Evolutionary conservation across 1,140 invertebrate species (phyloP), one percentile per base, ranked within the genome.

Genomic region (Meteorus sp.): DNA sequence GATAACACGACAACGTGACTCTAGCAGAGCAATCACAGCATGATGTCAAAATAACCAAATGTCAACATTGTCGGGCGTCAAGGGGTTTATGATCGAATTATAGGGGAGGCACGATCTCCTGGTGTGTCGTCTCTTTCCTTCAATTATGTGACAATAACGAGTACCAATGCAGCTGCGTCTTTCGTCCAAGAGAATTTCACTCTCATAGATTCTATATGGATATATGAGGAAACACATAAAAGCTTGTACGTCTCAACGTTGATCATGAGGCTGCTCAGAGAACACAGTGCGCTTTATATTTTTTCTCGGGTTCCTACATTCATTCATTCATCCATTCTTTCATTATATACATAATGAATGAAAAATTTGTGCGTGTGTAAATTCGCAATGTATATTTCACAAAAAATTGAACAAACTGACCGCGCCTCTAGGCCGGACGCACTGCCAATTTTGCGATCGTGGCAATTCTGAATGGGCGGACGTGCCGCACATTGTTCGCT

Each of bases 41-140:
- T 64, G 62, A 64, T 64, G 62, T 64, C 62, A 64, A 64, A 64
- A 64, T 64, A 64, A 64, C 62, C 62, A 64, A 64, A 64, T 64
- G 62, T 64, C 62, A 64, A 64, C 62, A 64, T 59, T 54, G 55
- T 60, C 59, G 33, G 51, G 56, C 51, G 59, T 64, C 62, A 64
- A 64, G 62, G 62, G 62, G 62, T 64, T 63, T 61, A 64, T 64
- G 62, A 64, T 64, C 62, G 62, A 64, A 64, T 64, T 64, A 64
- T 61, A 61, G 56, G 59, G 62, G 58, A 54, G 29, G 33, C 27
- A 52, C 27, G 52, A 58, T 55, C 62, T 60, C 62, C 62, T 44
- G 58, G 45, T 25, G 62, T 31, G 62, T 43, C 52, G 35, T 45
- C 37, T 60, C 55, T 63, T 63, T 63, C 37, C 62, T 63, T 52